phyloP scores from a whole-genome alignment of 1,140 invertebrate species.

The Listronotus oregonensis region DNA sequence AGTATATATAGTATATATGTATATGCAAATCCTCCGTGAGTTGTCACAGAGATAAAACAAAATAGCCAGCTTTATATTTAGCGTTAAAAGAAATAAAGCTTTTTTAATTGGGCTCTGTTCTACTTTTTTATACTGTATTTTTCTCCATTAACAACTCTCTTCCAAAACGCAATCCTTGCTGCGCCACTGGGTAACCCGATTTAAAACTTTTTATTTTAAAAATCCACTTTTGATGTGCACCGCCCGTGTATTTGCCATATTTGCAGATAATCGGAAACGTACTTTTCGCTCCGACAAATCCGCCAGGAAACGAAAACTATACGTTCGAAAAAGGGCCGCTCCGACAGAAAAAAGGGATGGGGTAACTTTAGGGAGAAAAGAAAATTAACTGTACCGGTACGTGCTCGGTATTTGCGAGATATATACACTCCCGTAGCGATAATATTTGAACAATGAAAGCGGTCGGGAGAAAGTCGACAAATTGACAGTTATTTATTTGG shows the following conservation, averaged over 20 bases:
- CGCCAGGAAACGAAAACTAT: slow-evolving; percentile 29
- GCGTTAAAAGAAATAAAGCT: no score
- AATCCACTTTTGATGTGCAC: no score
- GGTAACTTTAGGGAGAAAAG: slow-evolving; percentile 12
- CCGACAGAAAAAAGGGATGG: slow-evolving; percentile 15
- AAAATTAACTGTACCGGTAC: slow-evolving; percentile 27
- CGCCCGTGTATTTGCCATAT: background rate
- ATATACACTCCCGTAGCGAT: slow-evolving; percentile 18
- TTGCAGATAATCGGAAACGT: slow-evolving; percentile 32
- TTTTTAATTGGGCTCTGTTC: no score
- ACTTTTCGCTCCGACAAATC: slow-evolving; percentile 29
- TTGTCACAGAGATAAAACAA: no score
- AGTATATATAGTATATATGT: no score
- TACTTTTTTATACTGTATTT: no score
- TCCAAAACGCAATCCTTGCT: no score
- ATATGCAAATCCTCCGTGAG: no score
- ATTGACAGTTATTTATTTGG: slow-evolving; percentile 34
- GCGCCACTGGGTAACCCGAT: no score
- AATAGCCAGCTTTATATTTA: no score
- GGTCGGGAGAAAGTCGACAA: slow-evolving; percentile 26
- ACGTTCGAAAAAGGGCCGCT: slow-evolving; percentile 16
- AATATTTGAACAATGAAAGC: slow-evolving; percentile 32
- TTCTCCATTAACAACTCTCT: no score
- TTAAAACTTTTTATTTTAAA: no score
- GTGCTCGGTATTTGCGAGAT: slow-evolving; percentile 24